These are phyloP conservation scores for Epiperipatus broadwayi DNA, from an alignment of 2,888 invertebrate species.

Conservation along the genomic window DNA sequence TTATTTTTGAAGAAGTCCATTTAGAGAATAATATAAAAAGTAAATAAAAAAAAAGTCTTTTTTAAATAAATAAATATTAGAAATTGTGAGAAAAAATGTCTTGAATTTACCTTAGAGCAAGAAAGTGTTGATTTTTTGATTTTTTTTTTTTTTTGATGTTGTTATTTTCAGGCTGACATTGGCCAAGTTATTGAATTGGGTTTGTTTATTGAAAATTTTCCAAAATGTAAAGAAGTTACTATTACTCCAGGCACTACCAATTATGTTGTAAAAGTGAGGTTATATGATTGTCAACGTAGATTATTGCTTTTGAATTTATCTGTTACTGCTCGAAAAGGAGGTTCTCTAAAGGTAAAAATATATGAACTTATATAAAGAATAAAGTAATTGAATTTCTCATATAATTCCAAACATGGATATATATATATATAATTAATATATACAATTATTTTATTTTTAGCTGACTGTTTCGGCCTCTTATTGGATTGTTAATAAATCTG, in stretches of 20 bases:
- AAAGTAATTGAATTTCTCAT: not conserved
- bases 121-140: conserved; percentile 18
- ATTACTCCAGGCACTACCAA: conserved; percentile 29
- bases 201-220: conserved; percentile 65
- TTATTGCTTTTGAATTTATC: conserved; percentile 53
- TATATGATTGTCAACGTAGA: conserved; percentile 51
- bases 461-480: conserved; percentile 62
- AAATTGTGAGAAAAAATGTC: too few relatives aligned
- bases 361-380: not conserved
- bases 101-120: too few relatives aligned
- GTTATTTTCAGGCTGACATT: conserved; percentile 41
- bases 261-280: conserved; percentile 46
- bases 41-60: too few relatives aligned
- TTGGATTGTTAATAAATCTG: conserved; percentile 91
- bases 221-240: conserved; percentile 43
- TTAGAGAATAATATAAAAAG: too few relatives aligned
- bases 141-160: conserved; percentile 17
- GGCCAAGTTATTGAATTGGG: conserved; percentile 50
- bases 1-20: too few relatives aligned
- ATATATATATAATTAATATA: conserved; percentile 8
- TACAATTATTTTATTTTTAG: conserved; percentile 26
- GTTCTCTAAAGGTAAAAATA: conserved; percentile 37
- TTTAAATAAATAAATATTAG: too few relatives aligned
- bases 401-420: not conserved
- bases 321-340: conserved; percentile 39